Conservation (phyloP, 2,797 vertebrate genomes). For the Sitta carolinensis region DNA sequence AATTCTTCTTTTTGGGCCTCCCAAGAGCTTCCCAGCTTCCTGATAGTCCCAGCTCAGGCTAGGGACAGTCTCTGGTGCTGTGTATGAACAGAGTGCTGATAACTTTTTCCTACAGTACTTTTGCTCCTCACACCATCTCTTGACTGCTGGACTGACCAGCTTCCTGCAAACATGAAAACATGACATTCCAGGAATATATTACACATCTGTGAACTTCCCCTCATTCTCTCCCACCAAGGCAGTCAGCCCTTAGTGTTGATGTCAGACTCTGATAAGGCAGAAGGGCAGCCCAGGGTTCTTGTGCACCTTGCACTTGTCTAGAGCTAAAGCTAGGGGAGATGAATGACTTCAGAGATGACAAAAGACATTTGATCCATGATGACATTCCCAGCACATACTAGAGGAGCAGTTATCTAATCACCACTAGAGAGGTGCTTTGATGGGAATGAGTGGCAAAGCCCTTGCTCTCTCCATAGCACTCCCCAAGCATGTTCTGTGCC, state of each 20-base stretch:
- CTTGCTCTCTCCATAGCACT: neutral
- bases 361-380: neutral
- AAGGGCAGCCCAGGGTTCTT: neutral
- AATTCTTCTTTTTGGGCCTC: neutral
- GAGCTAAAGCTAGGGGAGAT: neutral
- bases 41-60: neutral
- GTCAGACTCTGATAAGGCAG: neutral
- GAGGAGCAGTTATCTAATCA: neutral
- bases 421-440: neutral
- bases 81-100: neutral
- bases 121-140: neutral
- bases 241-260: neutral
- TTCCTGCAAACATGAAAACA: neutral
- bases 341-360: neutral
- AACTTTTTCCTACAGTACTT: neutral
- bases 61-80: neutral
- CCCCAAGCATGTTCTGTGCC: rapidly evolving
- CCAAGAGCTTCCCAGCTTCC: neutral
- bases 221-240: neutral
- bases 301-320: neutral
- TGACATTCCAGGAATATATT: neutral
- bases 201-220: neutral
- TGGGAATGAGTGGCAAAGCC: neutral
- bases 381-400: neutral
- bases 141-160: neutral